Conservation (phyloP, 2,113 vertebrate genomes). For the Microcebus ravelobensis region DNA sequence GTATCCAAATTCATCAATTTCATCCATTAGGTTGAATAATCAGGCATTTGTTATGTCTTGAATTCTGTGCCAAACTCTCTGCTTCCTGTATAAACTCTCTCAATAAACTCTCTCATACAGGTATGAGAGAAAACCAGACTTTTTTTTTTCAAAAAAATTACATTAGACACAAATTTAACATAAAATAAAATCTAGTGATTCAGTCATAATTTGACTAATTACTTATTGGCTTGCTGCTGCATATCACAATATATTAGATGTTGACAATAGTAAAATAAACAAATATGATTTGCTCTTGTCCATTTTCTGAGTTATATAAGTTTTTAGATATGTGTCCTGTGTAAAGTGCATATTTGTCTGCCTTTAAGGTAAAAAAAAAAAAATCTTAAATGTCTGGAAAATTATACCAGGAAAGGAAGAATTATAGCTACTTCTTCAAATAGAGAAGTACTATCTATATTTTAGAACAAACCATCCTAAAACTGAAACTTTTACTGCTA, state of each 20-base stretch:
- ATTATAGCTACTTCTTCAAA: neutral
- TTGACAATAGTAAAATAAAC: rapidly evolving
- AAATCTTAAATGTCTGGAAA: too few relatives aligned
- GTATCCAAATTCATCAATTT: neutral
- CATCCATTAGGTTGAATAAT: neutral
- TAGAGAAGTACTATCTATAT: neutral
- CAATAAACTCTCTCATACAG: neutral
- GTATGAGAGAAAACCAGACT: neutral
- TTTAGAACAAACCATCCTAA: neutral
- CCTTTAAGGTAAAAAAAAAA: neutral
- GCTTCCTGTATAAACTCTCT: neutral
- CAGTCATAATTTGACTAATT: neutral
- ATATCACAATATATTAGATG: rapidly evolving
- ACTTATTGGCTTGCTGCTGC: neutral
- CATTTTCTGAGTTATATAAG: neutral
- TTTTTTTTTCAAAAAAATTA: neutral
- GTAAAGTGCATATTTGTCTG: neutral
- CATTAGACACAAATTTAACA: neutral
- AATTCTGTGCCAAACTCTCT: neutral
- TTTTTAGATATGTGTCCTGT: neutral
- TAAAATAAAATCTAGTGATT: neutral
- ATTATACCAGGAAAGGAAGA: neutral
- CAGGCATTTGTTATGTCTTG: neutral
- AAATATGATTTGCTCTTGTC: neutral
- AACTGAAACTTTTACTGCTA: neutral